These are phyloP conservation scores for Solenopsis invicta DNA, from an alignment of 1,140 invertebrate genomes.

Conservation along the genomic window DNA sequence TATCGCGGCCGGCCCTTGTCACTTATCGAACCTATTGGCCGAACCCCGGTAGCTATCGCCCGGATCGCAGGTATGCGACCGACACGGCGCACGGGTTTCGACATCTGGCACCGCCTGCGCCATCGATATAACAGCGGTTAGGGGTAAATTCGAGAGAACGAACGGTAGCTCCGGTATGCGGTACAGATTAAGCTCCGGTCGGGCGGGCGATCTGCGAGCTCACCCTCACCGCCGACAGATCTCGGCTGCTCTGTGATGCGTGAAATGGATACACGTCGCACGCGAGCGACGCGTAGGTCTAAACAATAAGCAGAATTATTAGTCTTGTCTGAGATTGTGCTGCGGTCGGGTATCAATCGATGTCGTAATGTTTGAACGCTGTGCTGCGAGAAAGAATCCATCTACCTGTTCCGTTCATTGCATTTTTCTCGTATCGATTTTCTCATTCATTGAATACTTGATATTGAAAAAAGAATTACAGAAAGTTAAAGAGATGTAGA, in stretches of 20 bases:
- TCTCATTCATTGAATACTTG: not conserved
- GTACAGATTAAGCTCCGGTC: constrained; percentile 40
- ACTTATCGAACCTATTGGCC: constrained; percentile 45
- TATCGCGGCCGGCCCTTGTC: constrained; percentile 49
- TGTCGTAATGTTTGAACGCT: constrained; percentile 17
- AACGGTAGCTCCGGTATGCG: constrained; percentile 55
- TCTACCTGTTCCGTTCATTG: not conserved
- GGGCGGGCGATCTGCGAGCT: not conserved
- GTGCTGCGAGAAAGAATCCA: constrained; percentile 7
- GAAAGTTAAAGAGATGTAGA: not conserved
- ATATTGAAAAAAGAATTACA: too few species aligned
- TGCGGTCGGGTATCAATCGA: constrained; percentile 43
- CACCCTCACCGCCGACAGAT: constrained; percentile 46
- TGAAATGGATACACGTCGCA: constrained; percentile 63
- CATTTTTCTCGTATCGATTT: not conserved
- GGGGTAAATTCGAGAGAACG: constrained; percentile 53
- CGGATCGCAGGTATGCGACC: constrained; percentile 54
- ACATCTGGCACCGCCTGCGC: constrained; percentile 42
- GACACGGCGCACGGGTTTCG: constrained; percentile 45
- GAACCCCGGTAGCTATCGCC: constrained; percentile 50
- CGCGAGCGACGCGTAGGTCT: constrained; percentile 40
- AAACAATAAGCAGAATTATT: constrained; percentile 71
- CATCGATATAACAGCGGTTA: constrained; percentile 50
- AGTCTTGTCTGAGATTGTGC: constrained; percentile 30
- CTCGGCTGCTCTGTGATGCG: constrained; percentile 49